Evolutionary conservation across 2,888 invertebrate species (phyloP), one percentile per base, ranked within the genome.

Genomic region (Mythimna ferrago): DNA sequence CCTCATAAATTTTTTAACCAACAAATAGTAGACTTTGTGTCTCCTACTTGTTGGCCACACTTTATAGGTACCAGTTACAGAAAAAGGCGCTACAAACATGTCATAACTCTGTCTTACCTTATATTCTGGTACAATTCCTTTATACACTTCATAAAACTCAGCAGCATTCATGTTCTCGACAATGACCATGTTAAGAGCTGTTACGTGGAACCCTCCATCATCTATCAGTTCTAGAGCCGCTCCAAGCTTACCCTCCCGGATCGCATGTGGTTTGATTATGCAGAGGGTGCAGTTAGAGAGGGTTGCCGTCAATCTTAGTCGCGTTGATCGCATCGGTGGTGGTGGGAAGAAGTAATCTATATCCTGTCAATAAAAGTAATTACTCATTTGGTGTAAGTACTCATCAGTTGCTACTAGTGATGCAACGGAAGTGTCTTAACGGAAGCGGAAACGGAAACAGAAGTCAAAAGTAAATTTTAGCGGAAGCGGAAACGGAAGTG

Each of bases 121-220:
- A 90, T 97, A 98, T 87, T 98, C 98, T 1, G 97, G 97, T 54
- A 98, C 97, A 67, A 99, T 98, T 2, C 99, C 99, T 91, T 98
- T 98, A 92, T 99, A 99, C 6, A 99, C 98, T 94, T 99, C 99
- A 89, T 98, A 97, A 94, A 99, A 99, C 92, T 99, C 99, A 86
- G 98, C 98, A 7, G 98, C 98, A 92, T 99, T 98, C 0, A 97
- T 97, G 78, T 97, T 97, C 86, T 98, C 98, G 86, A 99, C 96
- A 76, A 97, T 96, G 84, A 98, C 97, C 97, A 98, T 98, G 92
- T 98, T 97, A 78, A 99, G 95, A 0, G 98, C 98, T 0, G 98
- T 97, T 60, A 99, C 97, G 62, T 97, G 96, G 89, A 98, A 99
- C 2, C 98, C 98, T 71, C 97, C 97, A n/a, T 97, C 97, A 75